Base-by-base conservation (phyloP, 2,888 invertebrate genomes). In the Drosophila helvetica region DNA sequence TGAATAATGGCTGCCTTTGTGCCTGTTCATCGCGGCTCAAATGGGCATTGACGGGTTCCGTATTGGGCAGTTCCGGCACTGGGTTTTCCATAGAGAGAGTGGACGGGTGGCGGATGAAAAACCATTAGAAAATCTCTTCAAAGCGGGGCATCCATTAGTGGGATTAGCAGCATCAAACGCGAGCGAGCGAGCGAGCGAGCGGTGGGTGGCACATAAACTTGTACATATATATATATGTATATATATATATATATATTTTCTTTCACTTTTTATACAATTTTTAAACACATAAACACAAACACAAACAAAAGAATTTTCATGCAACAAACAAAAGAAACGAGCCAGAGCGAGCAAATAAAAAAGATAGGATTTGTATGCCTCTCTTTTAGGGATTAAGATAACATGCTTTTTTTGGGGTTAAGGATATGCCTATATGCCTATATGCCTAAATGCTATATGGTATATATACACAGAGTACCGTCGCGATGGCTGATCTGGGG, bases 1-100 rank as follows among this genome's bases (percentile, higher is more conserved):
- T 95, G 89, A 95, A 95, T 74, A 94, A 90, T 72, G 95, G 95
- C 71, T 94, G 93, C 88, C 94, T 93, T 83, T 93, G 93, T 79
- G 93, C 93, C 80, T 93, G 93, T 81, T 92, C 91, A 80, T 92
- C 91, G 71, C 92, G 91, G 78, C 89, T 91, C 77, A 89, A 79
- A 84, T 91, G 88, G 71, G 91, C 90, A 89, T 92, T 92, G 60
- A 92, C 90, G 54, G 92, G 92, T 71, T 90, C 90, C 86, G 90
- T 90, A 76, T 90, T 84, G 64, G 89, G 82, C 79, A 89, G 79
- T 69, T 91, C 92, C 80, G 88, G 77, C 79, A 86, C 90, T 90
- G 66, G 61, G 53, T 15, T 15, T 38, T 38, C 15, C 33, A 38
- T 6, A 38, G 33, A 10, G 15, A n/a, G 42, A 33, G 48, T 69